These are phyloP conservation scores for Neotoxoptera formosana DNA, from an alignment of 1,140 invertebrate species.

Conservation along the genomic window DNA sequence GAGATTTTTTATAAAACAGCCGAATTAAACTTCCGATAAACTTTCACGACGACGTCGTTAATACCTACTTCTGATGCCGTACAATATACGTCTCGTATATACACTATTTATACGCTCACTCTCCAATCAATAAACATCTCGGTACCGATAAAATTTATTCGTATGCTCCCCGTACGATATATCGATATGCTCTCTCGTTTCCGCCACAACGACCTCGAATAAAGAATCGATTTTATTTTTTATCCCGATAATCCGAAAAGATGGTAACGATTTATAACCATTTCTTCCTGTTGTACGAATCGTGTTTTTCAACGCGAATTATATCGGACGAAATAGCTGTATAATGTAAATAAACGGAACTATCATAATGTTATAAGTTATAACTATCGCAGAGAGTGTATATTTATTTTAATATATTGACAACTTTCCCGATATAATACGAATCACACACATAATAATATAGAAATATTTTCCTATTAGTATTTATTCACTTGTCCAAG, in stretches of 20 bases:
- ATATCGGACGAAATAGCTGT: background rate
- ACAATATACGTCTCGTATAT: no score
- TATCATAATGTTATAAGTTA: no score
- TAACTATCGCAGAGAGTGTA: no score
- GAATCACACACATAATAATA: no score
- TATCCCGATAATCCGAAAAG: background rate
- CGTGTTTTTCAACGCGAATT: background rate
- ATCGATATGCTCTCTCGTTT: background rate
- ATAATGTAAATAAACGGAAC: no score
- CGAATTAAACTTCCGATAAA: background rate
- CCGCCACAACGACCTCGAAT: background rate
- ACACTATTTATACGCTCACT: background rate
- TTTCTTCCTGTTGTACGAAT: background rate
- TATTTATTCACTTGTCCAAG: no score
- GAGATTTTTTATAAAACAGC: constrained; percentile 4
- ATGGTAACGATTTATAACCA: background rate
- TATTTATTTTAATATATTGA: no score
- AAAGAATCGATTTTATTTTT: background rate
- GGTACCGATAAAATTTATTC: background rate
- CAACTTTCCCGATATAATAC: no score
- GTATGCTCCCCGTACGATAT: background rate
- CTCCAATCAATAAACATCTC: background rate
- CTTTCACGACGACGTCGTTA: background rate
- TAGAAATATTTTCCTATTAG: no score
- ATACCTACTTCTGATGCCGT: background rate